phyloP scores from a whole-genome alignment of 2,888 invertebrate species.

The Drosophila atripex region DNA sequence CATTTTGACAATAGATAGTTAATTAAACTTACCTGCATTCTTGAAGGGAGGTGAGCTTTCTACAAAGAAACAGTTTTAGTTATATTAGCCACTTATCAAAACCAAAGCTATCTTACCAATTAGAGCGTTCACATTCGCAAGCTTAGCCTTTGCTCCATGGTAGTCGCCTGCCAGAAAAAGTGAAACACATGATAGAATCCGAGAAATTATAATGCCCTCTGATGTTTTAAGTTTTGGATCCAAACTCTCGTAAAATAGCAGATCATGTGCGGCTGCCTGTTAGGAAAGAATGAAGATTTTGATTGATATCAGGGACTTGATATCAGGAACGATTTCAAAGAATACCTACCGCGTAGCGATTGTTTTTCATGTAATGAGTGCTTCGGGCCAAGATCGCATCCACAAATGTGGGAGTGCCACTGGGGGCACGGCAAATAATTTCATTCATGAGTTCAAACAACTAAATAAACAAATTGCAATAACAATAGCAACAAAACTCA shows the following conservation, averaged over 20 bases:
- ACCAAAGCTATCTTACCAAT: conserved; percentile 21
- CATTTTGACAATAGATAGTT: neutral
- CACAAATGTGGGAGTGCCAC: conserved; percentile 4
- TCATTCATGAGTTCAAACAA: conserved; percentile 24
- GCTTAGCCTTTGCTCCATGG: conserved; percentile 13
- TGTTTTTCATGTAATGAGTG: conserved; percentile 15
- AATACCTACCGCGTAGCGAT: conserved; percentile 32
- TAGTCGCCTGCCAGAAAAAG: conserved; percentile 35
- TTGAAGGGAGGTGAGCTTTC: neutral
- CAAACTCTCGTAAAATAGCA: conserved; percentile 41
- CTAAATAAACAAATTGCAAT: conserved; percentile 11
- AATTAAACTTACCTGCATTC: neutral
- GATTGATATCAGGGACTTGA: neutral
- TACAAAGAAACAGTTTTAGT: neutral
- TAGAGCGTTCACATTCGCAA: conserved; percentile 21
- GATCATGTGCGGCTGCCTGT: conserved; percentile 40
- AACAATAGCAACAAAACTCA: neutral
- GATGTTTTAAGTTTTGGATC: conserved; percentile 16
- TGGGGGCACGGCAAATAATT: conserved; percentile 46
- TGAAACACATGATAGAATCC: conserved; percentile 33
- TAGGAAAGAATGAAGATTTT: neutral
- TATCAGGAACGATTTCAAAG: neutral
- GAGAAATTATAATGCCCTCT: conserved; percentile 22
- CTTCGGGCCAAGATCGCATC: conserved; percentile 45
- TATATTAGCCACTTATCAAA: neutral